Base-by-base conservation (phyloP, 2,113 vertebrate species). In the Phycodurus eques region DNA sequence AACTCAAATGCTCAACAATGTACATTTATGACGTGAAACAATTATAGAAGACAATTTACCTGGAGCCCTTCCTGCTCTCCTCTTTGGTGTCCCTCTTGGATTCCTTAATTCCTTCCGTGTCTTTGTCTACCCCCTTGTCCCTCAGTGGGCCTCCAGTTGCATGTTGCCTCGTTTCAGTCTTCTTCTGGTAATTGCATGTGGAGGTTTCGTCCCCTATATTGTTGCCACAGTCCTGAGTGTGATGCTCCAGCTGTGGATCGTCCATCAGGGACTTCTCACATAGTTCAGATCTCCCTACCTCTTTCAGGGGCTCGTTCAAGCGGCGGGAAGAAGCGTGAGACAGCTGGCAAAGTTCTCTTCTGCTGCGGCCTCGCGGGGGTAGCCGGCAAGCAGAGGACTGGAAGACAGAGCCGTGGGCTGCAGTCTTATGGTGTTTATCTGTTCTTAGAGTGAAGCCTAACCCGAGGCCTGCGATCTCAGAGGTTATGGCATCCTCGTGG, bases 221-320 rank as follows among this genome's bases (percentile, higher is more conserved):
- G 68, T 80, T 79, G 57, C 74, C 61, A 22, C 57, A 77, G 73
- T 88, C 82, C 79, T 75, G 84, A 66, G 69, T 2, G 14, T 57
- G 83, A 70, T 77, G 71, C 64, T 73, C 88, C 44, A 88, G 86
- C 68, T 86, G 93, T 20, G 92, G 90, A 83, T 87, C 70, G 68
- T 76, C 85, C 39, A 83, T 85, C 90, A 94, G 94, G 94, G 94
- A 95, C 93, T 93, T 95, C 84, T 92, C 92, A 80, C 93, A 91
- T 72, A 88, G 31, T 17, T 83, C 84, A 46, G 85, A 78, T 77
- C 72, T 81, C 72, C 90, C 92, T 27, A 89, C 89, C 33, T 87
- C 90, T 19, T 72, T 85, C 43, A 75, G 79, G 13, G 43, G 68
- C 51, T 84, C 80, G n/a, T 60, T 70, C 27, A 86, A 75, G 70